Evolutionary conservation across 2,113 vertebrate species (phyloP).

Genomic region (Callipepla squamata): DNA sequence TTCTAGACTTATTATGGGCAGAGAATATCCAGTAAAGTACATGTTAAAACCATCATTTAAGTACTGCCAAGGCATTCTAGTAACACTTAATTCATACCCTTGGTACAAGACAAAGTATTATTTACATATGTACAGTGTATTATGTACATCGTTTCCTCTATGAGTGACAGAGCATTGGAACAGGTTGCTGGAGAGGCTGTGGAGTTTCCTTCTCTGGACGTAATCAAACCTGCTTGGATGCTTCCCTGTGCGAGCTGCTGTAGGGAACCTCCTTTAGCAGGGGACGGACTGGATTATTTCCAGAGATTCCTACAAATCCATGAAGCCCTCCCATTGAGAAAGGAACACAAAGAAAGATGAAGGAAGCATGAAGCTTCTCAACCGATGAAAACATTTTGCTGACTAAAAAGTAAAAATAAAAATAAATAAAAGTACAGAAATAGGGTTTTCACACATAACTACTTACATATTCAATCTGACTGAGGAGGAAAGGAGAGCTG

Average conservation of each 20-base stretch:
- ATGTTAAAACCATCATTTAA: neutral
- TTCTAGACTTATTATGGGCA: neutral
- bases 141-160: neutral
- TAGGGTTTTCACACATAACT: neutral
- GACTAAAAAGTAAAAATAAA: neutral
- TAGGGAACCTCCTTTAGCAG: no score
- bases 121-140: neutral
- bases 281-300: no score
- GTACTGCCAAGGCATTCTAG: neutral
- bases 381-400: neutral
- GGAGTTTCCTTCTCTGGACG: neutral
- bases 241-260: neutral
- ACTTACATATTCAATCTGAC: neutral
- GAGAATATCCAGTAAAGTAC: neutral
- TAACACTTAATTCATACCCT: neutral
- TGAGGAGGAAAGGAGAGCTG: neutral
- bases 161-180: neutral
- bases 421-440: neutral
- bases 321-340: neutral
- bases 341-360: neutral
- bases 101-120: neutral
- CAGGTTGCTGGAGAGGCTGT: neutral
- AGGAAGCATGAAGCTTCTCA: neutral
- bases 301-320: no score
- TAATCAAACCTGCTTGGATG: neutral